Conservation (phyloP, 2,888 invertebrate genomes). For the Cantharis lateralis region DNA sequence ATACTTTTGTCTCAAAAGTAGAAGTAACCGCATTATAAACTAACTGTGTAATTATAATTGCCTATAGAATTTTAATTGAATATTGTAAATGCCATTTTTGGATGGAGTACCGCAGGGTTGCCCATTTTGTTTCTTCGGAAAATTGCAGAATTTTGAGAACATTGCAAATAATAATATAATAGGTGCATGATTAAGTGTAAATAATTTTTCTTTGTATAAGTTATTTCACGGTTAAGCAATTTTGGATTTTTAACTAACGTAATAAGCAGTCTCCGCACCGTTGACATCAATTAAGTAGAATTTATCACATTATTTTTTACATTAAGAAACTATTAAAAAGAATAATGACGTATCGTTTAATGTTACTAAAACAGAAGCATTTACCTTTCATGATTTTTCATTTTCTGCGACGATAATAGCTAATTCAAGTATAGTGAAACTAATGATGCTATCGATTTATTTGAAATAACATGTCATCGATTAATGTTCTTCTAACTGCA, state of each 20-base stretch:
- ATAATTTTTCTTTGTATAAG: neutral
- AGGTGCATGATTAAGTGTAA: neutral
- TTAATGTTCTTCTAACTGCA: constrained; percentile 10
- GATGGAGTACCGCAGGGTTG: neutral
- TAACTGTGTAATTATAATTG: neutral
- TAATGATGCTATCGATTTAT: neutral
- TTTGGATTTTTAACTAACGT: neutral
- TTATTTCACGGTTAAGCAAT: neutral
- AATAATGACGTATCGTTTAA: neutral
- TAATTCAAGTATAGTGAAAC: neutral
- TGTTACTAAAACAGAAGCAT: neutral
- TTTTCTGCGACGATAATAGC: neutral
- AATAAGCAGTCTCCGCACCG: neutral
- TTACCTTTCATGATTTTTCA: neutral
- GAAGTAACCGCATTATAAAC: neutral
- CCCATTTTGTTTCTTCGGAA: no score
- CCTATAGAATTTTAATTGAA: neutral
- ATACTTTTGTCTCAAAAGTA: neutral
- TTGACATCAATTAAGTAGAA: neutral
- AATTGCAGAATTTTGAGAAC: no score
- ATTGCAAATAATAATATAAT: neutral
- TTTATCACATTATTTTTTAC: neutral
- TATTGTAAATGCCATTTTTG: neutral
- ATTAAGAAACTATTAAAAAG: neutral
- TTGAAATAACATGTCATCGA: constrained; percentile 6